Conservation (phyloP, 2,113 vertebrate species). For the Saccopteryx bilineata region DNA sequence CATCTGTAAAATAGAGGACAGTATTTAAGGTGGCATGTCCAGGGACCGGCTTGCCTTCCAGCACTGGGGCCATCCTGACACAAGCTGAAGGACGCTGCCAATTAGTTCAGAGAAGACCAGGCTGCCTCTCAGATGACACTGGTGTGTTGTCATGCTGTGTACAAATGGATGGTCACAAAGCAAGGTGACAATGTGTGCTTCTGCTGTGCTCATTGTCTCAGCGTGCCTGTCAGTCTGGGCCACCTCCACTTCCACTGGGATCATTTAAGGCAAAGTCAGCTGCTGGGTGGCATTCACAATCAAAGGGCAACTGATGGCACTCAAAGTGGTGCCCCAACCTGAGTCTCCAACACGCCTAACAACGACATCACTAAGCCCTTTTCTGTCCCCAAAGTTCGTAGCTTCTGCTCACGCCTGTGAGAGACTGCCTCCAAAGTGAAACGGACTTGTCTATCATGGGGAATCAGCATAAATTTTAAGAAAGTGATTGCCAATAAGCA, state of each 20-base stretch:
- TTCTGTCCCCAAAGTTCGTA: not conserved
- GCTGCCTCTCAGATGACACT: not conserved
- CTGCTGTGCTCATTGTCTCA: not conserved
- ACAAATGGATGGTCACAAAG: not conserved
- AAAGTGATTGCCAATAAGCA: not conserved
- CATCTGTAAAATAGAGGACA: not conserved
- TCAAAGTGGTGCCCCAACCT: not conserved
- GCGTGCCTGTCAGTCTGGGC: not conserved
- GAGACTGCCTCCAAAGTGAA: not conserved
- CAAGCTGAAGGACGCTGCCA: not conserved
- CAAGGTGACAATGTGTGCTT: not conserved
- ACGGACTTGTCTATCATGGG: too few species aligned
- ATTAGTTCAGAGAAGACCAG: not conserved
- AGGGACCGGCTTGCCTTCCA: not conserved
- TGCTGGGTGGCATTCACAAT: not conserved
- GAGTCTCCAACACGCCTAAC: not conserved
- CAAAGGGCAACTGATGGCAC: not conserved
- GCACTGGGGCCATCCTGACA: not conserved
- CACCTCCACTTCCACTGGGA: not conserved
- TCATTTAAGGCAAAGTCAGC: slow-evolving; percentile 35
- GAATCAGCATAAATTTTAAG: not conserved
- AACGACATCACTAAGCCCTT: not conserved
- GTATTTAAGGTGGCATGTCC: not conserved
- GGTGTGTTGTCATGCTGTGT: not conserved
- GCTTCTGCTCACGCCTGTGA: not conserved